Base-by-base conservation (phyloP, 2,797 vertebrate genomes). In the Tympanoctomys barrerae region DNA sequence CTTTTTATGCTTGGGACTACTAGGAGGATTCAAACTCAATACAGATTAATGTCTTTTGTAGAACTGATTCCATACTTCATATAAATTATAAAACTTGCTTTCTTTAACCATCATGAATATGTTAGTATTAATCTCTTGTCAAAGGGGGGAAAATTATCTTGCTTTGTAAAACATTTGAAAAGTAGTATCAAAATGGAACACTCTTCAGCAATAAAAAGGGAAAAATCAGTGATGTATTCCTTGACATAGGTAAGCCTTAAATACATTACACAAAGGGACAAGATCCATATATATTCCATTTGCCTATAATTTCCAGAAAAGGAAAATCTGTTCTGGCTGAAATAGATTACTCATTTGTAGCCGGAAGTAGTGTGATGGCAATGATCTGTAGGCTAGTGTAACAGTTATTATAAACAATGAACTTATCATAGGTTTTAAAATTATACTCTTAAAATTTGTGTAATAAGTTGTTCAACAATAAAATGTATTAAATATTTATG, bases 151-250 rank as follows among this genome's bases (percentile, higher is more conserved):
- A 87, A 81, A 70, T 33, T 33, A 66, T 5, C n/a, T 71, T 94
- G 18, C 46, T 78, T 78, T 90, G 9, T 7, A 75, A 92, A 95
- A 90, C 33, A 52, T n/a, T 87, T 83, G 22, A 59, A 83, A 73
- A 78, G 4, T 39, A 68, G 33, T 36, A 33, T 52, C 59, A n/a
- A 90, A 83, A 64, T 61, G 26, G 13, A 84, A 84, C 62, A 80
- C 22, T 94, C 49, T 36, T 82, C 12, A 86, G 36, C 2, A 81
- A 80, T 59, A 64, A 89, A 88, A 93, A 90, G 19, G 8, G 16
- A 79, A 26, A 87, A 62, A 84, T 8, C 7, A 87, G 79, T 49
- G 7, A 79, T 49, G 59, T 14, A 77, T 59, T 10, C 13, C 8
- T 59, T 33, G 66, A 68, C 42, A 79, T 59, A 14, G 12, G 73